Base-by-base conservation (phyloP, 2,888 invertebrate species). In the Lutraria lutraria region DNA sequence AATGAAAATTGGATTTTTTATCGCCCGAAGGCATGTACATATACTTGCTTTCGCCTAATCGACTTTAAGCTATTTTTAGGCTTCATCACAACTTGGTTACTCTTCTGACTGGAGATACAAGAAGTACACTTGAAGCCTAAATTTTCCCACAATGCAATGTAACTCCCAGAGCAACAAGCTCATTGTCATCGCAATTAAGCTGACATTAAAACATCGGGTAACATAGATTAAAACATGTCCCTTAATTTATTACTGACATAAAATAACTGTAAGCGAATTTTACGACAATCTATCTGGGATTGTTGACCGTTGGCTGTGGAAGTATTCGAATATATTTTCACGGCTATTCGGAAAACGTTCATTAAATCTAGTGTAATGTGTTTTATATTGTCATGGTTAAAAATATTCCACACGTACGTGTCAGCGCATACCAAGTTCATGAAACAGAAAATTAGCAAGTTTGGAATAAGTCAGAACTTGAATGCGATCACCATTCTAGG, bases 211-310 rank as follows among this genome's bases (percentile, higher is more conserved):
- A 25, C 34, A 21, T 54, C n/a, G 31, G 84, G 53, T 53, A 54
- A 29, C 53, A 15, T 81, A 85, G 88, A 88, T 88, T 88, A 85
- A 82, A 72, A 85, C 72, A 81, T 85, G 88, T 85, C 82, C 25
- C 60, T 43, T 25, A 25, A 31, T 72, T 88, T 85, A 88, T 85
- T 81, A 56, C 82, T n/a, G 54, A 56, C 80, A 82, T 88, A 85
- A 88, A 88, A 88, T 68, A 68, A 63, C 81, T 19, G 53, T 83
- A 21, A 80, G 16, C 29, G 31, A 56, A 81, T 52, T 87, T 87
- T 87, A 87, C 76, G 87, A 76, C 87, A 76, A 19, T 85, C 34
- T 34, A 34, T 76, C 34, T 19, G 34, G 34, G 15, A 76, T 15
- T 76, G 16, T 76, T 34, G 15, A 25, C 19, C 15, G 34, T 76